phyloP scores from a whole-genome alignment of 2,113 vertebrate species.

The Oophaga pumilio region DNA sequence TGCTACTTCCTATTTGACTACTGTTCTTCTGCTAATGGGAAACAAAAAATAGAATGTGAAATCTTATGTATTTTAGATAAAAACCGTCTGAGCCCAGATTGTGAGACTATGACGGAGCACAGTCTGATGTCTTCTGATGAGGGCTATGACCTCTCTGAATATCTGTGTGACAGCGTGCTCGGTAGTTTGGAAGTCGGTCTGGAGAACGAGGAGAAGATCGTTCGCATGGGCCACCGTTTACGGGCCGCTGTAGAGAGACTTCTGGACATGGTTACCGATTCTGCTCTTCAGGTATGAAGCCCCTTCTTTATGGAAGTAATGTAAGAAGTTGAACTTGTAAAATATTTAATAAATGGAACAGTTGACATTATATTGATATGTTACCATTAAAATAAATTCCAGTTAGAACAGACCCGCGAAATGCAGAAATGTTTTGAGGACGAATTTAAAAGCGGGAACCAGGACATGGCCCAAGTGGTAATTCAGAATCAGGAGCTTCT shows the following conservation, averaged over 20 bases:
- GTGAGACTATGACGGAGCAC: conserved; percentile 61
- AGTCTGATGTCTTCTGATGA: conserved; percentile 71
- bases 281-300: conserved; percentile 78
- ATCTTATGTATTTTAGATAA: neutral
- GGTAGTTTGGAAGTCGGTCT: conserved; percentile 74
- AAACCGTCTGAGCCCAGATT: conserved; percentile 45
- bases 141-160: conserved; percentile 80
- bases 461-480: conserved; percentile 75
- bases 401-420: conserved; percentile 84
- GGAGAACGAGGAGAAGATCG: conserved; percentile 78
- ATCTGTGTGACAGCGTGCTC: conserved; percentile 87
- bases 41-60: neutral
- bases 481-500: conserved; percentile 80
- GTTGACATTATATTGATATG: neutral
- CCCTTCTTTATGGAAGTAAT: neutral
- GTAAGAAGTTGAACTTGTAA: neutral
- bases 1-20: too few relatives aligned
- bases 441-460: conserved; percentile 75
- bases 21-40: too few relatives aligned
- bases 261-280: conserved; percentile 83
- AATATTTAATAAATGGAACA: neutral
- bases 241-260: conserved; percentile 81
- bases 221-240: conserved; percentile 76
- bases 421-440: conserved; percentile 78
- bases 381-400: neutral